Evolutionary conservation across 1,140 invertebrate species (phyloP).

Genomic region (Penaeus indicus): DNA sequence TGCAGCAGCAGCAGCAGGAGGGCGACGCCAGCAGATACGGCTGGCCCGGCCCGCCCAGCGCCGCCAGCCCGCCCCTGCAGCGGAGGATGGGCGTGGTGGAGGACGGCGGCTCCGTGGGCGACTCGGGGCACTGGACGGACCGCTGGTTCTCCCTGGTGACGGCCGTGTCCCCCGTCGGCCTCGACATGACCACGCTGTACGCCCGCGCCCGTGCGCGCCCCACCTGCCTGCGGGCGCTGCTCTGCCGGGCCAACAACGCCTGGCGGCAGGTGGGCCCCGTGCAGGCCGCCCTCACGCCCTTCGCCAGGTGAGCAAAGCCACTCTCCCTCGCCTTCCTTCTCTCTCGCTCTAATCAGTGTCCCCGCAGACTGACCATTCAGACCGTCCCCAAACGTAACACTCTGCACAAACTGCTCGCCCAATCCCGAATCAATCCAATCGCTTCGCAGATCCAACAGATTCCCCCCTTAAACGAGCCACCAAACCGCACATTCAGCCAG

Average conservation of each 20-base stretch:
- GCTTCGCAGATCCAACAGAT: no score
- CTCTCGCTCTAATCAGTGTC: background rate
- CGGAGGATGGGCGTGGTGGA: slow-evolving; percentile 45
- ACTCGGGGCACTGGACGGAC: slow-evolving; percentile 62
- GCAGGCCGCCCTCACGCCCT: slow-evolving; percentile 63
- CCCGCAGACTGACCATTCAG: no score
- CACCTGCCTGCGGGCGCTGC: slow-evolving; percentile 60
- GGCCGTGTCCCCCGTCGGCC: slow-evolving; percentile 59
- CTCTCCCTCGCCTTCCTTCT: background rate
- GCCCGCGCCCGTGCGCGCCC: slow-evolving; percentile 61
- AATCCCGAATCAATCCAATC: no score
- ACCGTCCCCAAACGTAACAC: no score
- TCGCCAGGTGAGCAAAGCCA: slow-evolving; percentile 55
- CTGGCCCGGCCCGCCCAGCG: background rate
- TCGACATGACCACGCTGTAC: slow-evolving; percentile 62
- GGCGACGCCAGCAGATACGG: background rate
- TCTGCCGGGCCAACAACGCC: slow-evolving; percentile 63
- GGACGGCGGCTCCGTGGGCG: slow-evolving; percentile 31
- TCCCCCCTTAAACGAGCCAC: no score
- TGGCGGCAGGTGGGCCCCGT: slow-evolving; percentile 64
- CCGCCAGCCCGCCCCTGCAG: background rate
- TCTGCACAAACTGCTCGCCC: no score
- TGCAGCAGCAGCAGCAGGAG: no score
- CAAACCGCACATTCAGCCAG: no score
- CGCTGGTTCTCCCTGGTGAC: slow-evolving; percentile 65